phyloP scores from a whole-genome alignment of 23 tunicate genomes.

The Halocynthia roretzi region DNA sequence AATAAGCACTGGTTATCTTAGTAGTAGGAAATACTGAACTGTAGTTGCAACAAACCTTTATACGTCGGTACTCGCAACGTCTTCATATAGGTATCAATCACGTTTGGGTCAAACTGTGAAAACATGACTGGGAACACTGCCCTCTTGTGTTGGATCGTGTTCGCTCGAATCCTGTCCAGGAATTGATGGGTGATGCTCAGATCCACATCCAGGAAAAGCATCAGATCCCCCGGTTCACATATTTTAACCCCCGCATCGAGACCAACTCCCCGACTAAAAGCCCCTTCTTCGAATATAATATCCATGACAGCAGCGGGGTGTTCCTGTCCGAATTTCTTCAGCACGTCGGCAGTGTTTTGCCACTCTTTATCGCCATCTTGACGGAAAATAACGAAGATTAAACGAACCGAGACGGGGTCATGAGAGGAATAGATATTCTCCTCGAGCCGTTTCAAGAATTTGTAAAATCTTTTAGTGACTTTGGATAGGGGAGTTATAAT shows the following conservation, averaged over 20 bases:
- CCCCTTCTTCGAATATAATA: conserved; percentile 55
- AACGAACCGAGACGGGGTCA: conserved; percentile 36
- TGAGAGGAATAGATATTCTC: conserved; percentile 6
- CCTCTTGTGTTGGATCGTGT: conserved; percentile 38
- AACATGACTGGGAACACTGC: conserved; percentile 75
- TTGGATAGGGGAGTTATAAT: conserved; percentile 66
- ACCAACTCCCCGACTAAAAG: conserved; percentile 69
- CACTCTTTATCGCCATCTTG: conserved; percentile 16
- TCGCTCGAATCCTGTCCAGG: conserved; percentile 50
- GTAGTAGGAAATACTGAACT: no score
- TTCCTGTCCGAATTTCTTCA: conserved; percentile 39
- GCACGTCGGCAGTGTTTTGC: conserved; percentile 23
- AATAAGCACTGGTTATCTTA: no score
- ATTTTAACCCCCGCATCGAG: conserved; percentile 43
- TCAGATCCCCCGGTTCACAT: conserved; percentile 33
- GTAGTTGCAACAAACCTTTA: no score
- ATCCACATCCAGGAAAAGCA: conserved; percentile 74
- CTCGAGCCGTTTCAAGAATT: conserved; percentile 51
- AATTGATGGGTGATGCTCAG: conserved; percentile 50
- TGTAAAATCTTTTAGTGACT: conserved; percentile 54
- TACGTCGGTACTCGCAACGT: not conserved
- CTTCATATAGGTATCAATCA: not conserved
- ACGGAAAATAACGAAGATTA: conserved; percentile 58
- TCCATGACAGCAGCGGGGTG: conserved; percentile 51
- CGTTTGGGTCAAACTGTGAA: conserved; percentile 44